Conservation (phyloP, 2,888 invertebrate genomes). For the Hirudinaria manillensis region DNA sequence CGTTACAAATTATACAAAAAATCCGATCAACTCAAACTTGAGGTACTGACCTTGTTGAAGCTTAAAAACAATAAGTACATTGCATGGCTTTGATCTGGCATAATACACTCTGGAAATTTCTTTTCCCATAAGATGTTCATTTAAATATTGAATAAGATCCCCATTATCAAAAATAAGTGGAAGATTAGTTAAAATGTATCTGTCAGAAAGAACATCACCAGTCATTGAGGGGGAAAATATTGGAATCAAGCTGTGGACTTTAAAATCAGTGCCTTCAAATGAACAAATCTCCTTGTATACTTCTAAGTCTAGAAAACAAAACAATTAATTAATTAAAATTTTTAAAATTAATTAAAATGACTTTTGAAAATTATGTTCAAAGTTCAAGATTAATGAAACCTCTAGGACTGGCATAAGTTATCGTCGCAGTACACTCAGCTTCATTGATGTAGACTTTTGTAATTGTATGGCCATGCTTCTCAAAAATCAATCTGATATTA, state of each 20-base stretch:
- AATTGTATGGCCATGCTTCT: too few relatives aligned
- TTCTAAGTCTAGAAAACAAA: too few relatives aligned
- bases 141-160: neutral
- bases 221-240: neutral
- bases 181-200: neutral
- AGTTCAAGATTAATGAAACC: too few relatives aligned
- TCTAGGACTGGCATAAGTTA: too few relatives aligned
- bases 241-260: neutral
- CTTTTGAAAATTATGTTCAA: too few relatives aligned
- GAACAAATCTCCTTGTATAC: too few relatives aligned
- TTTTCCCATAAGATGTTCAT: neutral
- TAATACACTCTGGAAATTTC: neutral
- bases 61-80: neutral
- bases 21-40: neutral
- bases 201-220: neutral
- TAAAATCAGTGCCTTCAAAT: neutral
- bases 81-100: neutral
- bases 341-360: too few relatives aligned
- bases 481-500: too few relatives aligned
- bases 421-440: too few relatives aligned
- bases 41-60: neutral
- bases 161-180: constrained; percentile 18
- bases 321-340: too few relatives aligned
- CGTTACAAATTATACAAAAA: neutral
- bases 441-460: too few relatives aligned